Percentiles rank a stretch among this genome's conserved stretches.
These are phyloP conservation scores for Antheraea yamamai DNA, from an alignment of 2,888 invertebrate genomes.

Conservation along the genomic window DNA sequence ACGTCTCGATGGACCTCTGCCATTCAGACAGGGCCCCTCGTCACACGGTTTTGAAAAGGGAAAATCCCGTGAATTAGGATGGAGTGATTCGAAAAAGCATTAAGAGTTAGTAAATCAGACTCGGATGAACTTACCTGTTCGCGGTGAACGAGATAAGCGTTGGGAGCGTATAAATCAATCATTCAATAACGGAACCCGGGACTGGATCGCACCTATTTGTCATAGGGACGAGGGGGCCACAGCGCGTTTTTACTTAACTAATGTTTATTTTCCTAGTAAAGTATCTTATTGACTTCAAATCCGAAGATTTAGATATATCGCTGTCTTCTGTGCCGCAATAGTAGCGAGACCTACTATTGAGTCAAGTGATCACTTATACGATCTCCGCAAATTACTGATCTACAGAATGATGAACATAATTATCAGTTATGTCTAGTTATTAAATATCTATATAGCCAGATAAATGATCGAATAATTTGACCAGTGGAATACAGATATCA, in stretches of 20 bases:
- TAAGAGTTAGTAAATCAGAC: conserved; percentile 75
- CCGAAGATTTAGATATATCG: not conserved
- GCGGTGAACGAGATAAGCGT: conserved; percentile 41
- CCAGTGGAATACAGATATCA: no score
- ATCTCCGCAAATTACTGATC: no score
- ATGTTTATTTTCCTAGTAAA: conserved; percentile 38
- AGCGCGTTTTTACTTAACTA: conserved; percentile 37
- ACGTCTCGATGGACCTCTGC: conserved; percentile 52
- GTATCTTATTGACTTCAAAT: conserved; percentile 12
- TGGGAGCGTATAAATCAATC: conserved; percentile 73
- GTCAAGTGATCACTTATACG: no score
- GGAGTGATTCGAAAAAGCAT: conserved; percentile 68
- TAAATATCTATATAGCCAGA: no score
- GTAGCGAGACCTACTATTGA: no score
- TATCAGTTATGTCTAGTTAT: no score
- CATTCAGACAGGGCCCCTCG: conserved; percentile 54
- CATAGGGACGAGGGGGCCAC: conserved; percentile 44
- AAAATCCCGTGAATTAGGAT: conserved; percentile 64
- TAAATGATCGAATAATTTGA: no score
- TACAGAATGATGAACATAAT: no score
- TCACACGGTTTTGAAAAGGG: conserved; percentile 74
- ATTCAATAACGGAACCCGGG: conserved; percentile 64
- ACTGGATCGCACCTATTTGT: conserved; percentile 62
- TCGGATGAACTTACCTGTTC: conserved; percentile 67
- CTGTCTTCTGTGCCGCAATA: not conserved